A percentile compares a stretch with the other conserved stretches of the same genome.
Conservation (phyloP, 2,888 invertebrate genomes). For the Junonia oenone region DNA sequence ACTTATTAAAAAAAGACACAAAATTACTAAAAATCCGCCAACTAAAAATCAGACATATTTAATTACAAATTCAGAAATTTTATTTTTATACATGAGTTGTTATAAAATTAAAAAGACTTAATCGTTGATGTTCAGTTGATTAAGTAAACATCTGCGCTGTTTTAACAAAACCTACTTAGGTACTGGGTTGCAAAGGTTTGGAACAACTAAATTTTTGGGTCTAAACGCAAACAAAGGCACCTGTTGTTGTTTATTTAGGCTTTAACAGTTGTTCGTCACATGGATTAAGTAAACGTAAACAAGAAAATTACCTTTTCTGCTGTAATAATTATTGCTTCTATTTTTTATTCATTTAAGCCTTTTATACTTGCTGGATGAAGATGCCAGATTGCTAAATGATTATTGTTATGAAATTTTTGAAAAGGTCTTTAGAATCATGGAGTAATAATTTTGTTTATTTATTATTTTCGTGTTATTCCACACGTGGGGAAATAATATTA, state of each 20-base stretch:
- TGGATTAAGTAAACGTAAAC: neutral
- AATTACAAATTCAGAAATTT: no score
- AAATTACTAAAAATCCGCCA: no score
- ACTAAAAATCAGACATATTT: no score
- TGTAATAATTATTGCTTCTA: neutral
- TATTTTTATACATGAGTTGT: no score
- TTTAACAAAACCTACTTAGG: neutral
- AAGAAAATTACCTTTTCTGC: neutral
- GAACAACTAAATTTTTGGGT: slow-evolving; percentile 5
- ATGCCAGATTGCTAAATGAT: no score
- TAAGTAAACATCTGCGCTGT: neutral
- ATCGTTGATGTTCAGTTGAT: neutral
- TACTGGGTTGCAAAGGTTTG: neutral
- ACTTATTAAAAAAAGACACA: no score
- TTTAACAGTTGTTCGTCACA: neutral
- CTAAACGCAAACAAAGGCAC: neutral
- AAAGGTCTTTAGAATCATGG: no score
- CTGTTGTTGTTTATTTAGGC: neutral
- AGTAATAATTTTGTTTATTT: no score
- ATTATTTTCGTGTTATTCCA: no score
- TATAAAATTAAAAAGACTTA: neutral
- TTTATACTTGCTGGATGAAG: no score
- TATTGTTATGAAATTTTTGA: no score
- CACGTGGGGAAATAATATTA: no score
- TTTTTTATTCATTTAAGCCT: neutral